Conservation (phyloP, 2,888 invertebrate species). For the Lamproptera curius region DNA sequence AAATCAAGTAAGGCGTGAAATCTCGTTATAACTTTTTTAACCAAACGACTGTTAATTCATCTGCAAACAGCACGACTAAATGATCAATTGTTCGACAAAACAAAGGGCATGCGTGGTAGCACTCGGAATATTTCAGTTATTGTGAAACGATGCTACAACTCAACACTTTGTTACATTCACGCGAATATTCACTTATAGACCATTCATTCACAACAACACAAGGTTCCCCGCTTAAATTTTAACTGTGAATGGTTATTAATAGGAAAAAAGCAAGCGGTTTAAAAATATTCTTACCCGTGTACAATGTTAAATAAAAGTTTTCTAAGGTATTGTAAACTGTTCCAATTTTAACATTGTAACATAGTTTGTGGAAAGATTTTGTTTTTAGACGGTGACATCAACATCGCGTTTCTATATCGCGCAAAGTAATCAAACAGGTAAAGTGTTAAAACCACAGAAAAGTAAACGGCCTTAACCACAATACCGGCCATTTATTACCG, state of each 20-base stretch:
- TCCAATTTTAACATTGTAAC: background rate
- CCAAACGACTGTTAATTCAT: no score
- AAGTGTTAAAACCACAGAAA: background rate
- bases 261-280: background rate
- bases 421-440: background rate
- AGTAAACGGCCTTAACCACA: conserved; percentile 2
- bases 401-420: background rate
- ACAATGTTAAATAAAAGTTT: background rate
- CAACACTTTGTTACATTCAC: background rate
- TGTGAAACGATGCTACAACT: no score
- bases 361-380: background rate
- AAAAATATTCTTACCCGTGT: background rate
- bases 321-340: background rate
- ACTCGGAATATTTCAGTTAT: no score
- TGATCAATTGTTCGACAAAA: no score
- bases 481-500: conserved; percentile 7
- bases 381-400: conserved; percentile 2
- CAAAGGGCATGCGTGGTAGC: no score
- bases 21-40: no score
- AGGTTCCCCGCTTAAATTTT: background rate
- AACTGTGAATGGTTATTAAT: background rate
- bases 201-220: background rate
- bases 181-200: background rate
- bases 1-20: no score
- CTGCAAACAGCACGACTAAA: no score